Evolutionary conservation across 2,888 invertebrate species (phyloP), one percentile per base, ranked within the genome.

Genomic region (Siphlonurus alternatus): DNA sequence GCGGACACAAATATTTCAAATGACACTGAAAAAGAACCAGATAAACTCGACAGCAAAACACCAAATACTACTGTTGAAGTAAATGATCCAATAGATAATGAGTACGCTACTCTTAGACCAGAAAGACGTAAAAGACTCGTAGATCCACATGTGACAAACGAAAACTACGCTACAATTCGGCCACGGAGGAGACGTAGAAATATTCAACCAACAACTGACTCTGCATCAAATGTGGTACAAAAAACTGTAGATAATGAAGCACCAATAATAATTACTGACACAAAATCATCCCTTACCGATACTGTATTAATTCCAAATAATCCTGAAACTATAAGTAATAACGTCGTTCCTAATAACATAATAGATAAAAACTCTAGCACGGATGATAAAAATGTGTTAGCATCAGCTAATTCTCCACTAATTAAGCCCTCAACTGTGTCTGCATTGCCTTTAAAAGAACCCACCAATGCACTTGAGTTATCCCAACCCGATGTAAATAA

Each of bases 1-100:
- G 67, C 5, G 69, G 68, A 61, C 68, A 70, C 25, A 72, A 70
- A 59, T 62, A 67, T 61, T n/a, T 23, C 23, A 61, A 66, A 68
- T 61, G 65, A 65, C 59, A 66, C 69, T 64, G 67, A 68, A 66
- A 66, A 68, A 53, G 65, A 65, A 63, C 64, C 66, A 62, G 67
- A 69, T 64, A 69, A 23, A 19, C 59, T 18, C n/a, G 61, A 61
- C 15, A 15, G 3, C 3, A 61, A 61, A 15, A 24, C 38, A 23
- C 38, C 38, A 38, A 15, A 38, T 38, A 38, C 5, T 38, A 38
- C 5, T 38, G 5, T 38, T 10, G 38, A n/a, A n/a, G n/a, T 2
- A 20, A 3, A 3, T 23, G 22, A 22, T 20, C 2, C 22, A 10
- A 22, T n/a, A 18, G 60, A 23, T 23, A n/a, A 60, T 22, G 22